phyloP scores from a whole-genome alignment of 2,797 vertebrate species.

The Schizopygopsis malacanthus region DNA sequence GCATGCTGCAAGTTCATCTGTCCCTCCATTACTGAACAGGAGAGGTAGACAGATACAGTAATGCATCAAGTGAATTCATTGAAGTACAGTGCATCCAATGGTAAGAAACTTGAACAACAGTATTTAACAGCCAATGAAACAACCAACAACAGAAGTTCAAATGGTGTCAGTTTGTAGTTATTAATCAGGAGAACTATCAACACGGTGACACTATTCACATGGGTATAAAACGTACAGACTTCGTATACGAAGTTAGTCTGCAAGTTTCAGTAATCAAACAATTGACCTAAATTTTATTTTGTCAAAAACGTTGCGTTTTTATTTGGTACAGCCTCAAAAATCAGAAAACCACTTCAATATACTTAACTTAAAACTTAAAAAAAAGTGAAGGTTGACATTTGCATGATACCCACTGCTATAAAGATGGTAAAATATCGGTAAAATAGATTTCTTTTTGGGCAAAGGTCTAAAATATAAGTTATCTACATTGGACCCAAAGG shows the following conservation, averaged over 20 bases:
- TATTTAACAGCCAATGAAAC: slow-evolving; percentile 47
- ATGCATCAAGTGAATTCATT: slow-evolving; percentile 28
- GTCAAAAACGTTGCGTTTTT: slow-evolving; percentile 49
- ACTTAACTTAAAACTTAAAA: slow-evolving; percentile 32
- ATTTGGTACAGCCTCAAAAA: slow-evolving; percentile 51
- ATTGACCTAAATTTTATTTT: slow-evolving; percentile 27
- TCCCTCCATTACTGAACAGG: slow-evolving; percentile 46
- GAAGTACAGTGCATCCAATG: slow-evolving; percentile 47
- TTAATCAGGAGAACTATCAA: slow-evolving; percentile 25
- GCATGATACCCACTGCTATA: slow-evolving; percentile 41
- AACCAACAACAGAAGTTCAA: slow-evolving; percentile 36
- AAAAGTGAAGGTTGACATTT: slow-evolving; percentile 9
- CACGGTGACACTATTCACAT: slow-evolving; percentile 38
- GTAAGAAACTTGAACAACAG: slow-evolving; percentile 39
- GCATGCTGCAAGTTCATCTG: slow-evolving; percentile 25
- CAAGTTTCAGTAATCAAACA: slow-evolving; percentile 41
- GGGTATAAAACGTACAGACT: slow-evolving; percentile 32
- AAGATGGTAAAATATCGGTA: slow-evolving; percentile 51
- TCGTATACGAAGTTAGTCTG: slow-evolving; percentile 19
- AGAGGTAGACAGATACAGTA: slow-evolving; percentile 48
- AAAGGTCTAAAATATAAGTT: slow-evolving; percentile 38
- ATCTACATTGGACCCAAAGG: slow-evolving; percentile 46
- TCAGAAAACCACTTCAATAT: slow-evolving; percentile 29
- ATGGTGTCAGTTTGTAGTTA: slow-evolving; percentile 28
- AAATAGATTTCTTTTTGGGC: slow-evolving; percentile 51